These are phyloP conservation scores for Protobothrops flavoviridis DNA, from an alignment of 2,113 vertebrate species.

Conservation along the genomic window DNA sequence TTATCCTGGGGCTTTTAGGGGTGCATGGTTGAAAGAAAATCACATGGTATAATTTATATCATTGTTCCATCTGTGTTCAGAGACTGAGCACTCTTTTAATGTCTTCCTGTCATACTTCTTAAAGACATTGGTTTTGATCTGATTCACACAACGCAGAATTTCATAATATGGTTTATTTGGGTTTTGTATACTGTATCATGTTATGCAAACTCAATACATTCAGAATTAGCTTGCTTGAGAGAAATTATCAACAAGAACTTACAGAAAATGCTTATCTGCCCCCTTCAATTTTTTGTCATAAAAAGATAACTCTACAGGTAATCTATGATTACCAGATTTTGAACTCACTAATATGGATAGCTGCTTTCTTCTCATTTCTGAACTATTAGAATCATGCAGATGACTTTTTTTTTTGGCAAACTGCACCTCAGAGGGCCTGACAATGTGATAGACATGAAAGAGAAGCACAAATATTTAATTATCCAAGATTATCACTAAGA, in stretches of 20 bases:
- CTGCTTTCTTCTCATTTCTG: background rate
- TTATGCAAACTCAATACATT: background rate
- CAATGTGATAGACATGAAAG: background rate
- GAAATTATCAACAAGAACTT: background rate
- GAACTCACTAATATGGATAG: background rate
- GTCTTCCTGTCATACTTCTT: background rate
- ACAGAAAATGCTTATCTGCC: background rate
- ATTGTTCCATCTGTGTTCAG: background rate
- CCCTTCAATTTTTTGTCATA: background rate
- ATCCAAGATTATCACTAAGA: background rate
- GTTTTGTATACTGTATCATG: background rate
- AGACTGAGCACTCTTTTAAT: background rate
- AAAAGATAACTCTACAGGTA: background rate
- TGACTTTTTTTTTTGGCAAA: background rate
- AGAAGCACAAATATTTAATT: background rate
- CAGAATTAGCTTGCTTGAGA: background rate
- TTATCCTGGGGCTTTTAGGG: background rate
- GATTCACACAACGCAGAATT: background rate
- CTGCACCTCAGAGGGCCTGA: background rate
- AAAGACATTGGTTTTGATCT: background rate
- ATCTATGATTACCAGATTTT: background rate
- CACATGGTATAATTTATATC: background rate
- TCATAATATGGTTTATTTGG: background rate
- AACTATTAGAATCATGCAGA: background rate
- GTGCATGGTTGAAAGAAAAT: background rate